A percentile compares a stretch with the other conserved stretches of the same genome.
These are phyloP conservation scores for Rhynchopsitta pachyrhyncha DNA, from an alignment of 2,113 vertebrate species.

Conservation along the genomic window DNA sequence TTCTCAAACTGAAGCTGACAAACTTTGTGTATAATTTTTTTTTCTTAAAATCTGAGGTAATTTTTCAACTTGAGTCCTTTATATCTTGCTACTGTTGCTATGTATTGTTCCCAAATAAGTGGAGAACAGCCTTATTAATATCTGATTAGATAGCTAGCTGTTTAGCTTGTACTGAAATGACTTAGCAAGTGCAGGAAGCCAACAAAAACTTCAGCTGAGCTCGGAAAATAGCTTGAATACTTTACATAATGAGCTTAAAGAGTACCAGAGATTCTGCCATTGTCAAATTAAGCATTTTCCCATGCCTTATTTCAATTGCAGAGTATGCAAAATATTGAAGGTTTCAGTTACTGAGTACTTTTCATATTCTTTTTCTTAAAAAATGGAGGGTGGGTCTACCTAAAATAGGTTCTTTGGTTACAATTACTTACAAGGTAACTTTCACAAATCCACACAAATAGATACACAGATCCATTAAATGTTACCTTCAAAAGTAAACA, in stretches of 20 bases:
- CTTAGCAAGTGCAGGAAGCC: constrained; percentile 15
- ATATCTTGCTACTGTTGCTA: not conserved
- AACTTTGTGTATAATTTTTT: not conserved
- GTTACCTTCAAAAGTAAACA: not conserved
- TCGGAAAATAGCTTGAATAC: not conserved
- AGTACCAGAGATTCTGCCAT: not conserved
- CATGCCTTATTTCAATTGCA: not conserved
- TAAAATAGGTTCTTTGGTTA: not conserved
- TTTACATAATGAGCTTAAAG: constrained; percentile 32
- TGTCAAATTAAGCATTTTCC: not conserved
- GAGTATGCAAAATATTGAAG: not conserved
- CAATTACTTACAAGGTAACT: not conserved
- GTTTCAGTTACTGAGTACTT: not conserved
- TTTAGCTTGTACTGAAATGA: not conserved
- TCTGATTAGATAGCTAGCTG: constrained; percentile 16
- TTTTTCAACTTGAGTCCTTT: not conserved
- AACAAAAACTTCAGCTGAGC: constrained; percentile 4
- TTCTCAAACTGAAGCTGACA: not conserved
- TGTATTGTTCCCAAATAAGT: not conserved
- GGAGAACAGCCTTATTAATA: constrained; percentile 21
- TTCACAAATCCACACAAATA: not conserved
- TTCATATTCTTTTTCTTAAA: not conserved
- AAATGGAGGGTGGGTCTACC: not conserved
- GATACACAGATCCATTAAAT: not conserved
- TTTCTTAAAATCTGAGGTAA: no score